Conservation (phyloP, 2,888 invertebrate species). For the Phyllotreta cruciferae region DNA sequence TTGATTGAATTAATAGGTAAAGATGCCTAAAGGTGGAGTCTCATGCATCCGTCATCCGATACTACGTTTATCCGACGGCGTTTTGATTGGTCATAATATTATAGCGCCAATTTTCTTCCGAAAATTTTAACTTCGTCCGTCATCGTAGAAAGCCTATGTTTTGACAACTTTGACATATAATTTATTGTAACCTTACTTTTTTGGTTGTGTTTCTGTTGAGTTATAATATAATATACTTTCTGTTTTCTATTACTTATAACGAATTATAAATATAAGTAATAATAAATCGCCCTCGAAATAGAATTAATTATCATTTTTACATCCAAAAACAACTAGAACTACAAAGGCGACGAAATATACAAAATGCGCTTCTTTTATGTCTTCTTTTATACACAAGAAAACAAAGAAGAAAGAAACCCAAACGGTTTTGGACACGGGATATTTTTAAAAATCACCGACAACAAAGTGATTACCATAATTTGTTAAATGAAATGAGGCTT, state of each 20-base stretch:
- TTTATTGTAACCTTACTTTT: background rate
- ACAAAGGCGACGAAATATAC: background rate
- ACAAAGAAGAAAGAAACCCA: background rate
- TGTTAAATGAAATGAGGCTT: background rate
- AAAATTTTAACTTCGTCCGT: background rate
- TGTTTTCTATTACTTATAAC: background rate
- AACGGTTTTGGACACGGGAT: conserved; percentile 3
- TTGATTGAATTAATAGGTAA: no score
- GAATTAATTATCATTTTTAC: background rate
- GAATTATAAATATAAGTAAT: background rate
- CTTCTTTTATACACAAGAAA: background rate
- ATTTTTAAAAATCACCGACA: background rate
- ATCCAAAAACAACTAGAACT: conserved; percentile 2
- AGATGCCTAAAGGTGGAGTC: background rate
- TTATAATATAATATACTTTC: background rate
- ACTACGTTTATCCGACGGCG: background rate
- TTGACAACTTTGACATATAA: background rate
- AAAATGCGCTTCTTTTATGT: background rate
- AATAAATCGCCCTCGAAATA: background rate
- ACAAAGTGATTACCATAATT: conserved; percentile 2
- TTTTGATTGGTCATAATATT: background rate
- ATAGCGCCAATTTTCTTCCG: background rate
- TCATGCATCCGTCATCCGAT: conserved; percentile 2
- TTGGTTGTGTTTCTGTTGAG: background rate
- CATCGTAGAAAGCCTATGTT: background rate